Conservation (phyloP, 2,797 vertebrate species). For the Sciurus vulgaris region DNA sequence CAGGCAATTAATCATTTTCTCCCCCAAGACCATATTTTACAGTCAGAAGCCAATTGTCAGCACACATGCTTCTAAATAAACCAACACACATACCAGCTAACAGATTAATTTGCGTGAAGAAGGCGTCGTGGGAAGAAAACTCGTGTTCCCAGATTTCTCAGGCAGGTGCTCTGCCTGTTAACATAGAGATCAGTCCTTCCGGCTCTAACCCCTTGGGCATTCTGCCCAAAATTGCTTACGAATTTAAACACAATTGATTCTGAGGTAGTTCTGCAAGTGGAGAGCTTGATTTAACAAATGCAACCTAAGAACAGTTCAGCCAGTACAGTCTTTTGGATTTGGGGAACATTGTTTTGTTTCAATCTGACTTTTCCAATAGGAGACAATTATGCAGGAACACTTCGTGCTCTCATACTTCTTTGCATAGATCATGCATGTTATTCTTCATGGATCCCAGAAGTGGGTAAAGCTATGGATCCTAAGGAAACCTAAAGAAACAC, state of each 20-base stretch:
- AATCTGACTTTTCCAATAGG: background rate
- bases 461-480: background rate
- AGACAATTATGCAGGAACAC: background rate
- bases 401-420: background rate
- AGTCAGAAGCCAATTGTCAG: slow-evolving; percentile 77
- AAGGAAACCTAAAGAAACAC: background rate
- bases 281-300: slow-evolving; percentile 21
- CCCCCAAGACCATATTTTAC: slow-evolving; percentile 74
- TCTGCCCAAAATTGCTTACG: slow-evolving; percentile 59
- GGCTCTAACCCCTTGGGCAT: slow-evolving; percentile 51
- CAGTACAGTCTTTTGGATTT: background rate
- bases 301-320: slow-evolving; percentile 4
- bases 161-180: slow-evolving; percentile 73
- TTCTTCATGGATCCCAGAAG: background rate
- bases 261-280: slow-evolving; percentile 58
- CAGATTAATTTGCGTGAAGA: slow-evolving; percentile 69
- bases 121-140: slow-evolving; percentile 71
- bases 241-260: slow-evolving; percentile 37
- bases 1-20: slow-evolving; percentile 78
- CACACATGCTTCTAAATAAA: slow-evolving; percentile 78
- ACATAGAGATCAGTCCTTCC: slow-evolving; percentile 52
- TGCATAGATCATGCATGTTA: background rate
- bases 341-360: background rate
- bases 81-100: slow-evolving; percentile 67
- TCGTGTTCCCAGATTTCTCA: slow-evolving; percentile 78